Percentiles rank a stretch among this genome's conserved stretches.
These are phyloP conservation scores for Meloidogyne exigua DNA, from an alignment of 1,140 invertebrate species.

Conservation along the genomic window DNA sequence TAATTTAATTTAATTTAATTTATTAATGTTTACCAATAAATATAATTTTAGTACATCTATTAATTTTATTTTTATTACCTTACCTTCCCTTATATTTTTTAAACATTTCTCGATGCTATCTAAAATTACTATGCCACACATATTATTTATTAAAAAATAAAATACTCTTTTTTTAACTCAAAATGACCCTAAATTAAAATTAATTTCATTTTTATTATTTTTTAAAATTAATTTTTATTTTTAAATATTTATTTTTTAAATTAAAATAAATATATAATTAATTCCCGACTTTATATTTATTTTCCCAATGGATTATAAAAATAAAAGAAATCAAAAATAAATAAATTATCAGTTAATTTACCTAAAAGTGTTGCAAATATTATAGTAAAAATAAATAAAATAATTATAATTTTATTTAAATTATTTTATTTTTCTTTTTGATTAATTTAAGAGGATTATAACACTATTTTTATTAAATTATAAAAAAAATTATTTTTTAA, in stretches of 20 bases:
- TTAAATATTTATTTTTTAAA: no score
- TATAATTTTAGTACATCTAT: no score
- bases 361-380: background rate
- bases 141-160: background rate
- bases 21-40: no score
- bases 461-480: background rate
- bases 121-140: background rate
- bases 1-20: no score
- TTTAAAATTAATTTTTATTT: background rate
- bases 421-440: background rate
- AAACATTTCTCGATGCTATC: constrained; percentile 6
- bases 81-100: no score
- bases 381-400: background rate
- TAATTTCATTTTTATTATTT: background rate
- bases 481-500: no score
- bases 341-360: background rate
- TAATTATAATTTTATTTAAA: no score
- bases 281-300: background rate
- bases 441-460: background rate
- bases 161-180: no score
- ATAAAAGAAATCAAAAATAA: background rate
- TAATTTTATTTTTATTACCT: background rate
- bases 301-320: background rate
- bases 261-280: background rate
- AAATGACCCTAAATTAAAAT: background rate